phyloP scores from a whole-genome alignment of 2,888 invertebrate species.

The Synergus japonicus region DNA sequence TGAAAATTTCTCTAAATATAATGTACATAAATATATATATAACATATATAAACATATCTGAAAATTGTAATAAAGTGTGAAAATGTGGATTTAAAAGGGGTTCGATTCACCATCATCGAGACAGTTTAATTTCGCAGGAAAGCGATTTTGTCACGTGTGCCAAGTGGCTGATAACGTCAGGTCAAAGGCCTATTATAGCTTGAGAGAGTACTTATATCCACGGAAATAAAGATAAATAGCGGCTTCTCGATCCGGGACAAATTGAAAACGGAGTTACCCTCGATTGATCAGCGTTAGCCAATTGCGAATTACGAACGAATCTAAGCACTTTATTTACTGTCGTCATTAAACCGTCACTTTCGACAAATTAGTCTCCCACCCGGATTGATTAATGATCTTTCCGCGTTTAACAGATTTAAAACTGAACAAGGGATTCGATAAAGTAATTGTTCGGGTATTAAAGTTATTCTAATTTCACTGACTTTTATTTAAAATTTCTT shows the following conservation, averaged over 20 bases:
- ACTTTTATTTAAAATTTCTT: background rate
- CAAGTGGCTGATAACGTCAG: constrained; percentile 1
- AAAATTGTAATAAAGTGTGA: too few species aligned
- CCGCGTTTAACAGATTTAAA: background rate
- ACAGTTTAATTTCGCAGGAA: constrained; percentile 12
- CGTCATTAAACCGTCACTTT: constrained; percentile 34
- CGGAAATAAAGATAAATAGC: constrained; percentile 31
- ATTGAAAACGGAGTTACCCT: constrained; percentile 25
- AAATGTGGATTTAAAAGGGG: constrained; percentile 16
- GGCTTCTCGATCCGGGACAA: background rate
- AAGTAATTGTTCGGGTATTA: background rate
- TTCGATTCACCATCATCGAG: constrained; percentile 8
- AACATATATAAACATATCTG: too few species aligned
- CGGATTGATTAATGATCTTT: constrained; percentile 10
- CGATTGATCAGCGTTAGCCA: constrained; percentile 38
- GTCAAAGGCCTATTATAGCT: constrained; percentile 20
- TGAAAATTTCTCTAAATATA: too few species aligned
- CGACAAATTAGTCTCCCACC: constrained; percentile 3
- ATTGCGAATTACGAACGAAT: constrained; percentile 40
- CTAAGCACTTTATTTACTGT: constrained; percentile 36
- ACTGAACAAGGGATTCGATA: background rate
- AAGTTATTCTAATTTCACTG: background rate
- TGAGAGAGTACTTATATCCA: constrained; percentile 1
- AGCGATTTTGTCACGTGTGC: constrained; percentile 17
- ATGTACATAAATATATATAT: too few species aligned